phyloP scores from a whole-genome alignment of 2,888 invertebrate genomes.

The Netelia melanura region DNA sequence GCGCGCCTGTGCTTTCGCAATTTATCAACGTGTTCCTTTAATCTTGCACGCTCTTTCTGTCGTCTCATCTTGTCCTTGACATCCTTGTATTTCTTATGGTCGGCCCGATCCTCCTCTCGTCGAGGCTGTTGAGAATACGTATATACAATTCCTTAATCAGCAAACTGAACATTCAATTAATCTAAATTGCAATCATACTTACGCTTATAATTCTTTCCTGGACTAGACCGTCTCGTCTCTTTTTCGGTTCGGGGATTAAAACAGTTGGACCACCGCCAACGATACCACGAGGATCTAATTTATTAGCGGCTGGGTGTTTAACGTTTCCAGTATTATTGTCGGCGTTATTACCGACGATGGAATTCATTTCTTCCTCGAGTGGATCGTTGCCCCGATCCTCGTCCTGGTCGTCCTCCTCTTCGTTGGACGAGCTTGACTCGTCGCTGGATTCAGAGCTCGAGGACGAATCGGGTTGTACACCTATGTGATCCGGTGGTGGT shows the following conservation, averaged over 20 bases:
- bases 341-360: constrained; percentile 65
- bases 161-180: no score
- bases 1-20: constrained; percentile 83
- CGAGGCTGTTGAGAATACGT: constrained; percentile 88
- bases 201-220: constrained; percentile 89
- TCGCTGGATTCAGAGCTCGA: constrained; percentile 85
- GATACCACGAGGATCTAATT: constrained; percentile 63
- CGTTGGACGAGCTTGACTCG: constrained; percentile 83
- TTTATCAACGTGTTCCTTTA: constrained; percentile 85
- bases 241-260: constrained; percentile 80
- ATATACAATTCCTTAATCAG: not conserved
- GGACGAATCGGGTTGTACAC: constrained; percentile 81
- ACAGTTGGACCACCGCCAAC: constrained; percentile 59
- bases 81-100: constrained; percentile 91
- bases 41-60: constrained; percentile 87
- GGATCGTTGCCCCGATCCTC: constrained; percentile 76
- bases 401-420: constrained; percentile 85
- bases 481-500: constrained; percentile 84
- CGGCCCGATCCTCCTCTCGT: constrained; percentile 91
- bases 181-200: constrained; percentile 80
- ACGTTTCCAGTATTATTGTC: constrained; percentile 65
- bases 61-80: constrained; percentile 92
- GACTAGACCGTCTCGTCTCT: constrained; percentile 86
- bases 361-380: constrained; percentile 76
- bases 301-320: constrained; percentile 64